Evolutionary conservation across 2,113 vertebrate genomes (phyloP), one percentile per base, ranked within the genome.

Genomic region (Pontoporia blainvillei): DNA sequence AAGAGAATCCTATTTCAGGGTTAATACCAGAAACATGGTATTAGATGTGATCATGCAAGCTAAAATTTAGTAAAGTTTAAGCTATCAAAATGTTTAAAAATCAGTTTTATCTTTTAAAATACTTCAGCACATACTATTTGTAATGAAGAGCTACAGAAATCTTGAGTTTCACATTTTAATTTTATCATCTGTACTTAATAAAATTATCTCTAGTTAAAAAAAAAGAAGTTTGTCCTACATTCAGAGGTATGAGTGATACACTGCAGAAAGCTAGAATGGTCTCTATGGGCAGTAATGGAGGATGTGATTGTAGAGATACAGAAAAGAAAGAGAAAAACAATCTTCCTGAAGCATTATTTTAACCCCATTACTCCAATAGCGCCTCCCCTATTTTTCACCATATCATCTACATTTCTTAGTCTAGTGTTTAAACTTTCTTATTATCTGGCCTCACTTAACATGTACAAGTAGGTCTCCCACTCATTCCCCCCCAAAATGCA

Each of bases 121-220:
- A 84, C 76, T 87, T 79, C 34, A 66, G 69, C 95, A 36, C 20
- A 79, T 59, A 84, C 23, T 57, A 79, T 59, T 81, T 57, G 6
- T 34, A 86, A 86, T 72, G 49, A 89, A 78, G 46, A 89, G 10
- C 29, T 54, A 66, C 15, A 95, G 78, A 91, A 90, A 94, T 85
- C 34, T 49, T 71, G 49, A 79, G 46, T 90, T 90, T 64, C 69
- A 86, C 17, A n/a, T 88, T 36, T 79, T n/a, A 90, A 71, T 52
- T 89, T 93, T 72, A 82, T 86, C 31, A 92, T 86, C n/a, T 62
- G 41, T 64, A 91, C 14, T 72, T 75, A 85, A 71, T 82, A 67
- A 83, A 82, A 67, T 52, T 85, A 67, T 78, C 85, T 95, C 21
- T 87, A 31, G 17, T 44, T 44, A 41, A 83, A 76, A 61, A 61